Evolutionary conservation across 30 jellyfish, hydroid and myxozoan species (phyloP).

Genomic region (Phacellophora camtschatica): DNA sequence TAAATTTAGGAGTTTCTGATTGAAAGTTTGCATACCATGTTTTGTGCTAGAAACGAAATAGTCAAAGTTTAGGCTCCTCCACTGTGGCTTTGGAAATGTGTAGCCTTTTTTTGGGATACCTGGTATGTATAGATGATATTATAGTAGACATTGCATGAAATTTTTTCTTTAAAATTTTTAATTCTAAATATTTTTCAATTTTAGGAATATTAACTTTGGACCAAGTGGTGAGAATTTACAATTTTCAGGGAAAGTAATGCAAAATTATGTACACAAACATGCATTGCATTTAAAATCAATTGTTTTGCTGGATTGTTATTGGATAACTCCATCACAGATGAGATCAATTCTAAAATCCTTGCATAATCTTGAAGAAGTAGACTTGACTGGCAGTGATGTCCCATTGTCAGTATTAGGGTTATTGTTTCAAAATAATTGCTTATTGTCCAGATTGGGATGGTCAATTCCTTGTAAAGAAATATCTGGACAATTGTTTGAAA

Average conservation of each 20-base stretch:
- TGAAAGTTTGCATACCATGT: no score
- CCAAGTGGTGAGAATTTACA: constrained; percentile 58
- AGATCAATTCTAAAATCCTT: constrained; percentile 55
- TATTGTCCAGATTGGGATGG: constrained; percentile 70
- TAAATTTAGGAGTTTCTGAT: no score
- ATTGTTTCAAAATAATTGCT: constrained; percentile 50
- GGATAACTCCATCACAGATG: constrained; percentile 76
- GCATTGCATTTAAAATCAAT: constrained; percentile 35
- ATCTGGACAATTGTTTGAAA: background rate
- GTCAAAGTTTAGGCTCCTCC: no score
- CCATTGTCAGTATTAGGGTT: constrained; percentile 30
- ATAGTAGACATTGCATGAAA: no score
- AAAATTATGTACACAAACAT: constrained; percentile 25
- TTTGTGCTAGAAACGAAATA: no score
- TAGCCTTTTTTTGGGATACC: no score
- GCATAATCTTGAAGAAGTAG: constrained; percentile 60
- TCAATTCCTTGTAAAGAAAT: constrained; percentile 61
- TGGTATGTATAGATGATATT: no score
- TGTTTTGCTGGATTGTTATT: constrained; percentile 73
- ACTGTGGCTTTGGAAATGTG: no score
- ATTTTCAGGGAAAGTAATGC: constrained; percentile 57
- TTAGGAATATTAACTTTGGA: constrained; percentile 28
- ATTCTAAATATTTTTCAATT: background rate
- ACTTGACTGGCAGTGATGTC: constrained; percentile 74
- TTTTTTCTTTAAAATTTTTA: no score